Base-by-base conservation (phyloP, 2,113 vertebrate genomes). In the Oreocharis arfaki region DNA sequence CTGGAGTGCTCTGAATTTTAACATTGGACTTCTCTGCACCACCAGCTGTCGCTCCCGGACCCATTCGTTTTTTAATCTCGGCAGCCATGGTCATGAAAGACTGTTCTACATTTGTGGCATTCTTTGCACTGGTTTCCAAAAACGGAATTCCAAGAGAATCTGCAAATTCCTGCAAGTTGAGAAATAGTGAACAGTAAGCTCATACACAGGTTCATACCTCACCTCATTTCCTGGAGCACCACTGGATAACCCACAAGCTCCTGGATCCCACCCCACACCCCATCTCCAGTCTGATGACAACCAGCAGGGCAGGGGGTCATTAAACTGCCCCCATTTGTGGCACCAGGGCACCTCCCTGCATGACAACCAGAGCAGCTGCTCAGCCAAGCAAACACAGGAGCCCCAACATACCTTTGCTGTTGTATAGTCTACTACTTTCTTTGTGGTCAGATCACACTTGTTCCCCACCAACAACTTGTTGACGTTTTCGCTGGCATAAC, bases 21-120 rank as follows among this genome's bases (percentile, higher is more conserved):
- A 99, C 99, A 93, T 99, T 99, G 96, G 99, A 99, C 97, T 99
- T 99, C 97, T 99, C 99, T 3, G 98, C 95, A 89, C 98, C 98
- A 24, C 98, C 98, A 82, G 99, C 98, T 70, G 99, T 99, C 70
- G 99, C 99, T 93, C 99, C 99, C 27, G 99, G 99, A 37, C 99
- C 99, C 99, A 99, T 99, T 96, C 99, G 98, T 98, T 99, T 99
- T 98, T 99, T 99, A 97, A 99, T 99, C 98, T 99, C 99, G 1
- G 99, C 99, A 86, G 99, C 99, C 99, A 99, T 99, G 88, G 99
- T 99, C 99, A 99, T 99, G 98, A 99, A 99, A 98, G 99, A 99
- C 98, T 99, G 99, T 98, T 99, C 99, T 98, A 99, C 99, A 79
- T 99, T 99, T 96, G 99, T 99, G 98, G 99, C 98, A 14, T 99